phyloP scores from a whole-genome alignment of 2,797 vertebrate species.

The Margarornis squamiger region DNA sequence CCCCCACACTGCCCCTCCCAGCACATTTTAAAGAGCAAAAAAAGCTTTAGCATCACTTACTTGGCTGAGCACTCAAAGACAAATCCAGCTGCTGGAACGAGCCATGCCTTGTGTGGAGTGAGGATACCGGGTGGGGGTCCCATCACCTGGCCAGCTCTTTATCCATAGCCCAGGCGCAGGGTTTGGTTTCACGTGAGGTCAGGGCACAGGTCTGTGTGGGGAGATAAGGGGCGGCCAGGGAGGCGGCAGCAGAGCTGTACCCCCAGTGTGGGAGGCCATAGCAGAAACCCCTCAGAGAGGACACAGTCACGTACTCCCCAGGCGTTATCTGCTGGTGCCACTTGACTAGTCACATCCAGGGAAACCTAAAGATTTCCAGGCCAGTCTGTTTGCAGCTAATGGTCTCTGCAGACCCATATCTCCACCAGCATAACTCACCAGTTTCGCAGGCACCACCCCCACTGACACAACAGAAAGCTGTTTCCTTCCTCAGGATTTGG shows the following conservation, averaged over 20 bases:
- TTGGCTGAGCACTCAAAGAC: rapidly evolving
- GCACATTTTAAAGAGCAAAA: neutral
- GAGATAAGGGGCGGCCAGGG: neutral
- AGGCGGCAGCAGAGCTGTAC: neutral
- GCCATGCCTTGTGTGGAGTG: rapidly evolving
- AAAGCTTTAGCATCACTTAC: constrained; percentile 15
- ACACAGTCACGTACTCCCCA: neutral
- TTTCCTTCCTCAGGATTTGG: neutral
- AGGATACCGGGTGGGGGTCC: neutral
- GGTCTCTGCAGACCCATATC: neutral
- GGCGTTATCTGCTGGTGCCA: constrained; percentile 17
- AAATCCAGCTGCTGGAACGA: rapidly evolving
- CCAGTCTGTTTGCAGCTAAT: neutral
- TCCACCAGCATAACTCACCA: neutral
- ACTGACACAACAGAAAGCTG: neutral
- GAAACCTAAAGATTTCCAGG: neutral
- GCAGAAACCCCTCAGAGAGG: neutral
- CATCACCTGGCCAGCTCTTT: constrained; percentile 30
- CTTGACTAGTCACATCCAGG: neutral
- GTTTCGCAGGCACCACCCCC: neutral
- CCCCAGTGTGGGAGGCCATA: neutral
- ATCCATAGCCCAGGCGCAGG: neutral
- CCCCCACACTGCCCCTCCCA: rapidly evolving
- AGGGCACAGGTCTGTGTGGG: neutral
- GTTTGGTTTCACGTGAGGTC: neutral